A percentile compares a stretch with the other conserved stretches of the same genome.
Evolutionary conservation across 2,888 invertebrate species (phyloP).

Genomic region (Ernsta delagoae): DNA sequence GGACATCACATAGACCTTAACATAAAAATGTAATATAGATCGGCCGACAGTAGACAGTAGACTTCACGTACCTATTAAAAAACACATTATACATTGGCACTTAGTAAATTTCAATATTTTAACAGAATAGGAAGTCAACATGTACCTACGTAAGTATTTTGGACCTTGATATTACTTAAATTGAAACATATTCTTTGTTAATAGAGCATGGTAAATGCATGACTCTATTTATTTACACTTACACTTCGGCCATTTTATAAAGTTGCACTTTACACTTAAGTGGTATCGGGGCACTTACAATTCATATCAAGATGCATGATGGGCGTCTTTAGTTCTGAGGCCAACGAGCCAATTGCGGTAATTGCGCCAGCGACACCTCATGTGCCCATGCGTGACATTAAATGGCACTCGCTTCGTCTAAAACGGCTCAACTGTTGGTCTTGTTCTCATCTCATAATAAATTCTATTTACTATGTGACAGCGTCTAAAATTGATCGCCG

Average conservation of each 20-base stretch:
- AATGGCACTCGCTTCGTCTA: slow-evolving; percentile 55
- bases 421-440: slow-evolving; percentile 56
- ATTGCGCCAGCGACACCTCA: slow-evolving; percentile 82
- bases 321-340: slow-evolving; percentile 77
- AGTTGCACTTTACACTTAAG: slow-evolving; percentile 35
- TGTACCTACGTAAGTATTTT: neutral
- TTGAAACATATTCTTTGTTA: neutral
- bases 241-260: slow-evolving; percentile 36
- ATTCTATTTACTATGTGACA: slow-evolving; percentile 47
- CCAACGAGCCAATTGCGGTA: slow-evolving; percentile 83
- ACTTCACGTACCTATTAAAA: too few relatives aligned
- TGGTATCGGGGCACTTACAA: slow-evolving; percentile 34
- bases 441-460: slow-evolving; percentile 51
- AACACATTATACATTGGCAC: too few relatives aligned
- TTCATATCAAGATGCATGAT: slow-evolving; percentile 54
- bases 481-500: slow-evolving; percentile 53
- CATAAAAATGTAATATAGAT: too few relatives aligned
- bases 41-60: too few relatives aligned
- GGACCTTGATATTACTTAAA: neutral
- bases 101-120: neutral
- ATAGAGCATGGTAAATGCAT: slow-evolving; percentile 1
- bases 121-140: neutral
- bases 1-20: too few relatives aligned
- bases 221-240: slow-evolving; percentile 21
- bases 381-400: slow-evolving; percentile 76